Conservation (phyloP, 2,113 vertebrate genomes). For the Pedionomus torquatus region DNA sequence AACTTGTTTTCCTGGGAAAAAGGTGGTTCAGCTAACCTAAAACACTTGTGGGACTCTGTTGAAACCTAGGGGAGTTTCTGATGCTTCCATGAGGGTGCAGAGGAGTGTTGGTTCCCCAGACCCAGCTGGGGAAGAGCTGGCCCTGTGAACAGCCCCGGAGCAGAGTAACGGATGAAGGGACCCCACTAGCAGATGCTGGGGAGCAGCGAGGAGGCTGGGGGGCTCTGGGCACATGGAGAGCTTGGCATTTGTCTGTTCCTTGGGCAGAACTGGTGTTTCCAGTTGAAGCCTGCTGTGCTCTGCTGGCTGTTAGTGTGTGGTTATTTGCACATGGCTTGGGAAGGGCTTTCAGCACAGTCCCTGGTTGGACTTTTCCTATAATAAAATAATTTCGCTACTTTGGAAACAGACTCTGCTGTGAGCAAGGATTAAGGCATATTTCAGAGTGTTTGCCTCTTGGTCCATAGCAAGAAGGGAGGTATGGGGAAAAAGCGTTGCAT, state of each 20-base stretch:
- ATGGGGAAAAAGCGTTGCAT: not conserved
- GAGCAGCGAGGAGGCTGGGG: not conserved
- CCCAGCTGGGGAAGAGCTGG: not conserved
- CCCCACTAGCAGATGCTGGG: not conserved
- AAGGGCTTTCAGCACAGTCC: not conserved
- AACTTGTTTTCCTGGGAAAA: not conserved
- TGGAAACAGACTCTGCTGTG: not conserved
- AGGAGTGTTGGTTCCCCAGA: not conserved
- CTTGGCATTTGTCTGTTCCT: not conserved
- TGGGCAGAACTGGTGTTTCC: not conserved
- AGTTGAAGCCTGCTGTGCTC: accelerated
- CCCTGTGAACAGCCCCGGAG: not conserved
- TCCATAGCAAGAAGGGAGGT: not conserved
- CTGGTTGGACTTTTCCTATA: not conserved
- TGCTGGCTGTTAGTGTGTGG: not conserved
- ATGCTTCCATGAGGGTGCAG: not conserved
- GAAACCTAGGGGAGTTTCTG: not conserved
- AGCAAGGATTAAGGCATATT: not conserved
- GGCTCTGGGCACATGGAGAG: not conserved
- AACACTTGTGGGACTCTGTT: not conserved
- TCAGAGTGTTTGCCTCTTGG: not conserved
- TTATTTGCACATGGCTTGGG: constrained; percentile 10
- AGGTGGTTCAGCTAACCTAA: not conserved
- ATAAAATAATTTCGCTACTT: not conserved
- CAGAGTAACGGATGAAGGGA: not conserved